phyloP scores from a whole-genome alignment of 2,888 invertebrate species.

The Mythimna albipuncta region DNA sequence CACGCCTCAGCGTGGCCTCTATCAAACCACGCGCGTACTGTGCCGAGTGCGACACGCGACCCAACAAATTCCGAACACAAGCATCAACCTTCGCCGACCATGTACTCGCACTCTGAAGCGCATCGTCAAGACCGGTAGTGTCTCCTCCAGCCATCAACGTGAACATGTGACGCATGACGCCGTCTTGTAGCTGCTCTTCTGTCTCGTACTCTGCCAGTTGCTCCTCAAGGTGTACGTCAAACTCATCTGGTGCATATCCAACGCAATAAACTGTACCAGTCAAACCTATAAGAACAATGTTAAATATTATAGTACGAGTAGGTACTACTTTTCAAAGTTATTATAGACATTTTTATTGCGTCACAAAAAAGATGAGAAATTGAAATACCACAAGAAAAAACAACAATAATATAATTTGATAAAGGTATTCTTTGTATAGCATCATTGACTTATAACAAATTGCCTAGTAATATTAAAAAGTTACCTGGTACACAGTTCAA shows the following conservation, averaged over 20 bases:
- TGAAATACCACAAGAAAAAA: no score
- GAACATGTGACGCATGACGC: conserved; percentile 74
- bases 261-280: conserved; percentile 78
- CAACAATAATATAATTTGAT: no score
- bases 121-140: conserved; percentile 49
- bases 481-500: no score
- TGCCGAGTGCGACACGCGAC: conserved; percentile 73
- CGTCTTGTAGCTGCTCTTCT: conserved; percentile 72
- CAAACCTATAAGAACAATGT: conserved; percentile 63
- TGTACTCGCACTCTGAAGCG: conserved; percentile 40
- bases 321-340: no score
- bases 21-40: conserved; percentile 75
- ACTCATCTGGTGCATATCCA: conserved; percentile 74
- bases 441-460: no score
- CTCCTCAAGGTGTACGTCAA: conserved; percentile 64
- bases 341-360: no score
- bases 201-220: conserved; percentile 65
- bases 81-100: conserved; percentile 69
- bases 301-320: background rate
- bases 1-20: conserved; percentile 65
- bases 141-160: conserved; percentile 65
- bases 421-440: no score
- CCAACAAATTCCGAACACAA: conserved; percentile 71
- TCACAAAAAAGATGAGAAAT: no score
- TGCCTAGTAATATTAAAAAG: no score